Base-by-base conservation (phyloP, 2,888 invertebrate species). In the Hetaerina titia region DNA sequence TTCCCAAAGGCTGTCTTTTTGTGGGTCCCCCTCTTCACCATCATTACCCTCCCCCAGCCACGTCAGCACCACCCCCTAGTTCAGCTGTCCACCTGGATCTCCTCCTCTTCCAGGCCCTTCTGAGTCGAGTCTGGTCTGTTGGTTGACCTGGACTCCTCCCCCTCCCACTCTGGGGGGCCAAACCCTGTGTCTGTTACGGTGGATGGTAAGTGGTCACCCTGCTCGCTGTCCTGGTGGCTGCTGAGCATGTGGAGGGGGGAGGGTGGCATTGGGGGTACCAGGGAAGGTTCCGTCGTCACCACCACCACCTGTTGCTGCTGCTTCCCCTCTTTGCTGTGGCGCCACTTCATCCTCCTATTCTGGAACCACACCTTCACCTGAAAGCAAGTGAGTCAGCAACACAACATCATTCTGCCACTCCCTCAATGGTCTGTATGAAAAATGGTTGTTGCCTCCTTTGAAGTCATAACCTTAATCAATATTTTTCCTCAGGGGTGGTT, bases 301-400 rank as follows among this genome's bases (percentile, higher is more conserved):
- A 58, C 57, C 8, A 90, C 90, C 9, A 25, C 45, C 25, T 45
- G 19, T 90, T 90, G 90, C 58, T 74, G 94, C 69, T n/a, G 6
- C 95, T 96, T 96, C 58, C 96, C 96, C 95, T 98, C 98, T 96
- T 98, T 98, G 63, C 98, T 98, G 96, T 98, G 98, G 0, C 98
- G 97, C 98, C 98, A 98, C 96, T 98, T 98, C 98, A 98, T 98
- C 95, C 98, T 97, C 0, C 98, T 97, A 96, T 99, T 99, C 97
- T 99, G 99, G 96, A 99, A 99, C 99, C 99, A 99, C 5, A 99
- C 99, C 97, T 99, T 99, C 2, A 99, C 99, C 98, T 98, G 96
- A 19, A 96, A 92, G 95, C 95, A 95, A 69, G 45, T 4, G 4
- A 45, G 45, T 1, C 45, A 45, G 45, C 45, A 45, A 45, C 4